phyloP scores from a whole-genome alignment of 2,797 vertebrate genomes.

The Eutrigla gurnardus region DNA sequence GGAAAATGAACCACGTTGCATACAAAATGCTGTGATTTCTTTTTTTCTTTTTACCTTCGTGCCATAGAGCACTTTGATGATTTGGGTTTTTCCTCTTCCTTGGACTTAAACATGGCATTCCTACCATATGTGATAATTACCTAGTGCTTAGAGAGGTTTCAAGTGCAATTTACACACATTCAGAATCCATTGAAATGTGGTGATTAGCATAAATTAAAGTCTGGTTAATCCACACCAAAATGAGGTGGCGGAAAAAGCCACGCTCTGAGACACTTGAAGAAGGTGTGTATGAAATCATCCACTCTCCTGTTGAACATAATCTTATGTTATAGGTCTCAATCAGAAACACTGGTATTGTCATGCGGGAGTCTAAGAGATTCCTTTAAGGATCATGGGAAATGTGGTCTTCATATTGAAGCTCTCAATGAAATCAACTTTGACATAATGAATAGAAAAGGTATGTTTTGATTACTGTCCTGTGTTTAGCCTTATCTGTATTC shows the following conservation, averaged over 20 bases:
- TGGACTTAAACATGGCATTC: slow-evolving; percentile 1
- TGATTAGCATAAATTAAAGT: slow-evolving; percentile 13
- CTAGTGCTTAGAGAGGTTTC: slow-evolving; percentile 11
- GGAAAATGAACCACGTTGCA: slow-evolving; percentile 18
- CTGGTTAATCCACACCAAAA: slow-evolving; percentile 2
- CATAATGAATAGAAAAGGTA: slow-evolving; percentile 69
- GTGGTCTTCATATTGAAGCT: slow-evolving; percentile 85
- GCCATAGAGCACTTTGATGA: not conserved
- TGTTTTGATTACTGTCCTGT: slow-evolving; percentile 74
- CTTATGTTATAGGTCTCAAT: slow-evolving; percentile 9
- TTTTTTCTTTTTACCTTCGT: slow-evolving; percentile 17
- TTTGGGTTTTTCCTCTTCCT: slow-evolving; percentile 17
- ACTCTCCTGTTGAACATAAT: slow-evolving; percentile 3
- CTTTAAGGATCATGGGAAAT: slow-evolving; percentile 58
- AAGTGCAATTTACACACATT: slow-evolving; percentile 21
- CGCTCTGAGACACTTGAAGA: not conserved
- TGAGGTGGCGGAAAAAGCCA: not conserved
- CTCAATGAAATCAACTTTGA: slow-evolving; percentile 64
- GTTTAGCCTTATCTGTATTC: slow-evolving; percentile 79
- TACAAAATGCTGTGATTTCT: slow-evolving; percentile 7
- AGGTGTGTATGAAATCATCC: not conserved
- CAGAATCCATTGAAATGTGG: slow-evolving; percentile 16
- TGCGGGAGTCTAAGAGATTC: slow-evolving; percentile 29
- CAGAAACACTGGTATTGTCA: slow-evolving; percentile 51
- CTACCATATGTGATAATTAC: slow-evolving; percentile 10